phyloP scores from a whole-genome alignment of 2,888 invertebrate species.

The Lissocephala sabroskyi region DNA sequence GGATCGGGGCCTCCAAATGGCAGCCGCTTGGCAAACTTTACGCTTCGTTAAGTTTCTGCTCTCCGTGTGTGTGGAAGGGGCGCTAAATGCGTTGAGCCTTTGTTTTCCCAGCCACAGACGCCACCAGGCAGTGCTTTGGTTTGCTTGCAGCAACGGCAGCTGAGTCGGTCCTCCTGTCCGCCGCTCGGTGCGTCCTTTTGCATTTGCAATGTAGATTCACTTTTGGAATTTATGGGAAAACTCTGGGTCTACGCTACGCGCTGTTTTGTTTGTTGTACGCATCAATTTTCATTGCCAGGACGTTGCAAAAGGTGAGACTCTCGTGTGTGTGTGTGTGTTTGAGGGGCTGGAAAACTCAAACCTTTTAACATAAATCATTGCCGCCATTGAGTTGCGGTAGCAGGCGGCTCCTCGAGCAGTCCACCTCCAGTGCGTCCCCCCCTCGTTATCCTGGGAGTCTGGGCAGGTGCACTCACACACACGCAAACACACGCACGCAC shows the following conservation, averaged over 20 bases:
- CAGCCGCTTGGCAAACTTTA: conserved; percentile 58
- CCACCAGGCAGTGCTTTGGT: conserved; percentile 34
- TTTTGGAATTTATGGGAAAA: conserved; percentile 52
- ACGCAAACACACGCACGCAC: background rate
- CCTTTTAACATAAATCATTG: conserved; percentile 60
- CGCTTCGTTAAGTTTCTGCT: conserved; percentile 60
- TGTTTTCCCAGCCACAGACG: conserved; percentile 11
- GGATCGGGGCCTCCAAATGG: conserved; percentile 35
- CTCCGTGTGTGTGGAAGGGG: conserved; percentile 36
- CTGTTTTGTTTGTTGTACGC: conserved; percentile 10
- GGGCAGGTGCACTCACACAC: too few relatives aligned
- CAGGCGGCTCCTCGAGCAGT: too few relatives aligned
- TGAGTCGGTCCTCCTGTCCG: too few relatives aligned
- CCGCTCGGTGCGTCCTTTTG: conserved; percentile 25
- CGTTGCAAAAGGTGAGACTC: background rate
- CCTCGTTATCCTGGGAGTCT: too few relatives aligned
- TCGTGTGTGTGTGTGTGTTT: conserved; percentile 15
- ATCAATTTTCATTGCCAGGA: conserved; percentile 11
- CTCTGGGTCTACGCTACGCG: conserved; percentile 18
- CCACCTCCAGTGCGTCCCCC: too few relatives aligned
- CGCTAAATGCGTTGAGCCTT: conserved; percentile 51
- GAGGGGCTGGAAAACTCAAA: too few relatives aligned
- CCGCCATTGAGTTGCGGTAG: conserved; percentile 2
- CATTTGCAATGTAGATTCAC: conserved; percentile 61
- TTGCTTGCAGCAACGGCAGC: conserved; percentile 25